phyloP scores from a whole-genome alignment of 2,797 vertebrate genomes.

The Lagocephalus sceleratus region DNA sequence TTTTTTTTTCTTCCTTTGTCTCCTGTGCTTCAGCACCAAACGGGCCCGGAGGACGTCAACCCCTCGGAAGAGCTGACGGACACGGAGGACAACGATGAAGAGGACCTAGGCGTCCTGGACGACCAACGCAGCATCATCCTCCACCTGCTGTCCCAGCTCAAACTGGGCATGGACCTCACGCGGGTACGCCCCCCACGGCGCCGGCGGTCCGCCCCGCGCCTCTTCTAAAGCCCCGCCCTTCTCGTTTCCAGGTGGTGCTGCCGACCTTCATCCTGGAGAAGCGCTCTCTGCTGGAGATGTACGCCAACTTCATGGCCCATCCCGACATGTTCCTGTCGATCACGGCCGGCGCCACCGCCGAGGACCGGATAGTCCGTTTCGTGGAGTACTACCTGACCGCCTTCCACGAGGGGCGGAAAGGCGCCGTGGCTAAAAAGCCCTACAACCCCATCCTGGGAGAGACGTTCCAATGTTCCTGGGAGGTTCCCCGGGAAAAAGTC shows the following conservation, averaged over 20 bases:
- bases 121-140: constrained; percentile 94
- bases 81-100: constrained; percentile 87
- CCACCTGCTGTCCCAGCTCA: constrained; percentile 95
- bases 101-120: constrained; percentile 89
- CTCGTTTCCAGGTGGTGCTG: constrained; percentile 82
- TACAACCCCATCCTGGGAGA: constrained; percentile 94
- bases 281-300: constrained; percentile 95
- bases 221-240: too few species aligned
- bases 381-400: constrained; percentile 95
- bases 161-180: constrained; percentile 96
- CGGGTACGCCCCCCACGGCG: constrained; percentile 73
- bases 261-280: constrained; percentile 96
- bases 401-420: constrained; percentile 92
- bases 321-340: constrained; percentile 92
- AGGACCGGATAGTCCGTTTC: constrained; percentile 89
- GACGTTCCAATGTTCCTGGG: constrained; percentile 94
- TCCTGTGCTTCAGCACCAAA: constrained; percentile 55
- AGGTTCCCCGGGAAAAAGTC: constrained; percentile 85
- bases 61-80: constrained; percentile 87
- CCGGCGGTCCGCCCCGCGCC: too few species aligned
- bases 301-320: constrained; percentile 95
- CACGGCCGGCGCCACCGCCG: constrained; percentile 81
- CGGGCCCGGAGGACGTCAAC: constrained; percentile 79
- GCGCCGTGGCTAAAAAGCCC: constrained; percentile 92
- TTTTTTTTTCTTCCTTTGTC: not conserved